A percentile compares a stretch with the other conserved stretches of the same genome.
Conservation (phyloP, 1,140 invertebrate genomes). For the Linepithema humile region DNA sequence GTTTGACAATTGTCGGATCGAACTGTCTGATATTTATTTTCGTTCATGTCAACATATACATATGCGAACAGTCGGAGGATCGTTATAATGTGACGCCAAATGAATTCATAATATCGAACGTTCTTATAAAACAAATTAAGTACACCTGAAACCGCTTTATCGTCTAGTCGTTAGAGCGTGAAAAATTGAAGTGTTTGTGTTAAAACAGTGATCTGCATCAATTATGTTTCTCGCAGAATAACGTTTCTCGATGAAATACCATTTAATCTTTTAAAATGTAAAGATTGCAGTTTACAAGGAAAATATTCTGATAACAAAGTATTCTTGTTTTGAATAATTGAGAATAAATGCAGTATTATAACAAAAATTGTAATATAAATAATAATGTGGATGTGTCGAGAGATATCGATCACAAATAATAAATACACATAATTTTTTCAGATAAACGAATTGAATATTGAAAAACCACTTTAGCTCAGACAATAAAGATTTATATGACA, state of each 20-base stretch:
- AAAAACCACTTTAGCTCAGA: background rate
- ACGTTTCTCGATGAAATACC: background rate
- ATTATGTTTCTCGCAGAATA: background rate
- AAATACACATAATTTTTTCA: background rate
- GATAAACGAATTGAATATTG: background rate
- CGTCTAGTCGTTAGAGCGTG: background rate
- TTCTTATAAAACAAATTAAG: conserved; percentile 3
- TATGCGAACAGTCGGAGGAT: background rate
- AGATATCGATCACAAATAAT: background rate
- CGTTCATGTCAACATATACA: background rate
- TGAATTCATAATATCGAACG: conserved; percentile 20
- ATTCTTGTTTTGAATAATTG: background rate
- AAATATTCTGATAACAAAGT: background rate
- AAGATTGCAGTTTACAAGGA: background rate
- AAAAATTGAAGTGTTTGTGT: conserved; percentile 19
- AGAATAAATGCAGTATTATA: background rate
- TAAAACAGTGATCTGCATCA: background rate
- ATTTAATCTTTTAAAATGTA: background rate
- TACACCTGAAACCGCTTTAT: background rate
- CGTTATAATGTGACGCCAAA: conserved; percentile 2
- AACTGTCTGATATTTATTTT: conserved; percentile 53
- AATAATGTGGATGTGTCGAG: too few species aligned
- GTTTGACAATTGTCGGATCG: conserved; percentile 11
- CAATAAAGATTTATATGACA: too few species aligned
- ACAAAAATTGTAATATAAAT: background rate